Base-by-base conservation (phyloP, 2,797 vertebrate genomes). In the Loris lydekkerianus region DNA sequence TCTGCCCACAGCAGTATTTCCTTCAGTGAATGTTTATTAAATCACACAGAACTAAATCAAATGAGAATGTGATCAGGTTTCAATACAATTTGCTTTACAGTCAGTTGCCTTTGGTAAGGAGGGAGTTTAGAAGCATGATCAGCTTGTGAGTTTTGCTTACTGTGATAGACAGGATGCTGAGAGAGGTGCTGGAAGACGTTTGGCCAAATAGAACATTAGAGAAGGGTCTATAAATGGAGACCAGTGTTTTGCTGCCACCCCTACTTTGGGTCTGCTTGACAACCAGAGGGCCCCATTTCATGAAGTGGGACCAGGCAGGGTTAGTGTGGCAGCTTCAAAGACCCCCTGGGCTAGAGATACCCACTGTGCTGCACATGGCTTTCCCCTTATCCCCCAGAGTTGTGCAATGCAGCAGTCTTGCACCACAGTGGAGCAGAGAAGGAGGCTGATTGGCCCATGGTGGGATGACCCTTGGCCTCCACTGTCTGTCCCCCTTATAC, bases 401-500 rank as follows among this genome's bases (percentile, higher is more conserved):
- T 73, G 31, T 60, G 65, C 17, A 58, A 34, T 40, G 27, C 49
- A 93, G n/a, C 34, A 86, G 40, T 76, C 46, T 90, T n/a, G 23
- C 5, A 76, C 34, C 49, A 75, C 69, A 92, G 21, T 25, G 70
- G 40, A 84, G 4, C 34, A 58, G 56, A 73, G 29, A n/a, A 17
- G 18, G 46, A 53, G 10, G n/a, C 7, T 87, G 53, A 58, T 29
- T 2, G 4, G 75, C 53, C 61, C 17, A 34, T 81, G 70, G 37
- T 65, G 23, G 60, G 69, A 20, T 80, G 14, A 17, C 75, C 40
- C 37, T 84, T 65, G 60, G 67, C 77, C 58, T 78, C 46, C 21
- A 21, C 70, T 75, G 5, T 85, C 70, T 91, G 63, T 86, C 60
- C 94, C 34, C 72, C 56, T 93, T 81, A 65, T n/a, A 53, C 13